Evolutionary conservation across 2,113 vertebrate species (phyloP).

Genomic region (Thoracochromis brauschi): DNA sequence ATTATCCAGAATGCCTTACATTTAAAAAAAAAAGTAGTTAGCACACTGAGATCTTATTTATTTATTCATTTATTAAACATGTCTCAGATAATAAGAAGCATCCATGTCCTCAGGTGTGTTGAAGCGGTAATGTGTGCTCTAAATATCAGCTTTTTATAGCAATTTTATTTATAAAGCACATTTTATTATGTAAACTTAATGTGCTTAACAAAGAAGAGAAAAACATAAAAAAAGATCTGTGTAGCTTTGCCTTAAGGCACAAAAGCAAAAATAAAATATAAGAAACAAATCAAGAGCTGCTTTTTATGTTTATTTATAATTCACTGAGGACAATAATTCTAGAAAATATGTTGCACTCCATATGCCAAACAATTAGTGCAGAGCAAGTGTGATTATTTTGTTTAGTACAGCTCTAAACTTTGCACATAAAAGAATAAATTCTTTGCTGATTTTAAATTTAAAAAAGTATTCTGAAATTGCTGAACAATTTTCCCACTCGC

Average conservation of each 20-base stretch:
- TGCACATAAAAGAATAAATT: neutral
- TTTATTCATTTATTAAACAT: neutral
- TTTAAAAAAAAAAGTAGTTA: neutral
- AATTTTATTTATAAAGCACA: neutral
- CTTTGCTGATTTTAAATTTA: neutral
- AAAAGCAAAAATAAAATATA: neutral
- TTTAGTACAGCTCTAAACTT: neutral
- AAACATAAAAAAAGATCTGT: neutral
- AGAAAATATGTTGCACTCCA: neutral
- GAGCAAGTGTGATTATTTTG: neutral
- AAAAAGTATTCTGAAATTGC: neutral
- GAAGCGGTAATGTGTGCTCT: neutral
- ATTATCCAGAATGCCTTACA: neutral
- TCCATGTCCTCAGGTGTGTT: neutral
- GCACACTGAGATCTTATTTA: neutral
- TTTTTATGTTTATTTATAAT: neutral
- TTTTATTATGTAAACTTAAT: neutral
- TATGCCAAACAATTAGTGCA: neutral
- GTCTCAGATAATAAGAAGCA: neutral
- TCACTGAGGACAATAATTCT: neutral
- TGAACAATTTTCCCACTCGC: neutral
- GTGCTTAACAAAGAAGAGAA: neutral
- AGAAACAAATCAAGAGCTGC: neutral
- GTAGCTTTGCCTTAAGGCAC: neutral
- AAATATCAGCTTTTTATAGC: neutral